Evolutionary conservation across 2,113 vertebrate species (phyloP).

Genomic region (Anthoscopus minutus): DNA sequence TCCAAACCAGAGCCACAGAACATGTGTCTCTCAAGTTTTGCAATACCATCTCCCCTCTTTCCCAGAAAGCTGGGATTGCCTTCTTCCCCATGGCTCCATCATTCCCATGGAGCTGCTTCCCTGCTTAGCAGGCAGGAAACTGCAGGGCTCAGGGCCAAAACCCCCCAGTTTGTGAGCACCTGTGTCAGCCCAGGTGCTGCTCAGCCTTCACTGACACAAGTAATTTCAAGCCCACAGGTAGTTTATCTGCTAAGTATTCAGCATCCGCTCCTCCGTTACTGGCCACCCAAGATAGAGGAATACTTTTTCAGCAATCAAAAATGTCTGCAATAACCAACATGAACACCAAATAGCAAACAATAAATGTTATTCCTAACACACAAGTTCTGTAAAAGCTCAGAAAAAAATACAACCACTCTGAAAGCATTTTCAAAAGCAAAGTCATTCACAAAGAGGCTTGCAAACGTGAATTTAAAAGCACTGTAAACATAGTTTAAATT

Average conservation of each 20-base stretch:
- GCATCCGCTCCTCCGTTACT: not conserved
- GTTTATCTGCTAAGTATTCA: not conserved
- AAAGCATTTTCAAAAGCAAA: not conserved
- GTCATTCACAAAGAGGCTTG: not conserved
- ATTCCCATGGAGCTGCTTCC: not conserved
- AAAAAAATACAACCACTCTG: not conserved
- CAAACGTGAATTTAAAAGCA: not conserved
- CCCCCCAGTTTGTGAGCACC: accelerated
- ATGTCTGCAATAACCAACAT: not conserved
- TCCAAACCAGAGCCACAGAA: not conserved
- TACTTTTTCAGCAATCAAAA: not conserved
- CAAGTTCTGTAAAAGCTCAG: not conserved
- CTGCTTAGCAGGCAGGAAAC: not conserved
- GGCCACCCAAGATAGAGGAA: not conserved
- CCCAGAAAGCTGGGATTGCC: not conserved
- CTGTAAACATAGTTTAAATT: not conserved
- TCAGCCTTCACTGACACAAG: not conserved
- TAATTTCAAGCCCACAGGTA: not conserved
- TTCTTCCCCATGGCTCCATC: accelerated
- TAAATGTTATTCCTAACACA: not conserved
- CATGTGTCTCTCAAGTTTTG: not conserved
- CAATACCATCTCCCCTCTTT: not conserved
- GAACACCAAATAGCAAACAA: not conserved
- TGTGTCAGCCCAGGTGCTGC: not conserved
- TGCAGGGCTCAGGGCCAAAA: not conserved